Percentiles rank a stretch among this genome's conserved stretches.
Conservation (phyloP, 1,140 invertebrate species). For the Notospermus geniculatus region DNA sequence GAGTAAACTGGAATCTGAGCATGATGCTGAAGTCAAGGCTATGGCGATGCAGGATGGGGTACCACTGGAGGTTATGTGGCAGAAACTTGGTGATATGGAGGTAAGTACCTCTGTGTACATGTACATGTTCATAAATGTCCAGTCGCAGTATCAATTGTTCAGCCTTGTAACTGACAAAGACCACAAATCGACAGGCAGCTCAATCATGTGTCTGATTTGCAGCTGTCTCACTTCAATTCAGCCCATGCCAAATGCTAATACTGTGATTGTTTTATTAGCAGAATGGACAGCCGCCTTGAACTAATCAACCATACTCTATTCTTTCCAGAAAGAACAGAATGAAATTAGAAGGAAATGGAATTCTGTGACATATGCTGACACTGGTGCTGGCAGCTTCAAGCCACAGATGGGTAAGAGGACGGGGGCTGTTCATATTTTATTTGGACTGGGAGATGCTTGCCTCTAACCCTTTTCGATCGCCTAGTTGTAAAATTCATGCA, state of each 20-base stretch:
- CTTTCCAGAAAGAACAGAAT: constrained; percentile 30
- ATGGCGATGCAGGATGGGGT: constrained; percentile 32
- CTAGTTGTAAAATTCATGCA: too few species aligned
- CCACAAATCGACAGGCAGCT: too few species aligned
- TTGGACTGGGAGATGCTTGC: too few species aligned
- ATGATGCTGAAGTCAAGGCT: constrained; percentile 23
- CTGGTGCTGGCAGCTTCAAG: constrained; percentile 22
- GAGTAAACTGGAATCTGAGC: constrained; percentile 22
- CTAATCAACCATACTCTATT: not conserved
- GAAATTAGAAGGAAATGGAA: constrained; percentile 37
- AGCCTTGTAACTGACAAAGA: too few species aligned
- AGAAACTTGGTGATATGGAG: constrained; percentile 42
- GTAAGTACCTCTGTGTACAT: constrained; percentile 28
- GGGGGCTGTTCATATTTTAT: too few species aligned
- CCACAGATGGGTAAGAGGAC: constrained; percentile 28
- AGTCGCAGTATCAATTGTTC: too few species aligned
- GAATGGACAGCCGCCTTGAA: not conserved
- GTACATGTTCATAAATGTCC: too few species aligned
- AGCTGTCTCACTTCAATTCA: too few species aligned
- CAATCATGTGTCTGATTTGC: too few species aligned
- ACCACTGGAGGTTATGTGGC: constrained; percentile 36
- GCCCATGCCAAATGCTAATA: too few species aligned
- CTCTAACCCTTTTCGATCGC: too few species aligned
- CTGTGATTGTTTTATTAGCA: too few species aligned
- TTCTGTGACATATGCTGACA: constrained; percentile 31